Conservation (phyloP, 2,888 invertebrate species). For the Acanthosoma haemorrhoidale region DNA sequence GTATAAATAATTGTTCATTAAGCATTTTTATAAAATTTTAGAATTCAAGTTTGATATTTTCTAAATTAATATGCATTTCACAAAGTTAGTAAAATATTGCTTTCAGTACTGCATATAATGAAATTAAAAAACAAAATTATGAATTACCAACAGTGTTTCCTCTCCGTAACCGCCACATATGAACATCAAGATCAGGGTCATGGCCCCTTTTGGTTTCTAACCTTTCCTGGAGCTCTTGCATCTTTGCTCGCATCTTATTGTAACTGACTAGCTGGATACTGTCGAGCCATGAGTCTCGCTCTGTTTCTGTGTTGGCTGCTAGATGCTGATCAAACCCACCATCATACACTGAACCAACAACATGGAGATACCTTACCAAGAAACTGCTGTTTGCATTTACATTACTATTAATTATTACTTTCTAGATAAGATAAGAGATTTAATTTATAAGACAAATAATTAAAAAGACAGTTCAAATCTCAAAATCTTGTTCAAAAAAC, state of each 20-base stretch:
- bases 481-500: no score
- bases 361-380: no score
- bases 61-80: no score
- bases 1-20: no score
- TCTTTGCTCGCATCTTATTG: slow-evolving; percentile 69
- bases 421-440: background rate
- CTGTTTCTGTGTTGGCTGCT: slow-evolving; percentile 71
- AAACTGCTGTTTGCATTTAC: no score
- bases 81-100: no score
- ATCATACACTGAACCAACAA: slow-evolving; percentile 69
- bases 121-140: background rate
- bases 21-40: no score
- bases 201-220: slow-evolving; percentile 59
- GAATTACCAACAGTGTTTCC: slow-evolving; percentile 49
- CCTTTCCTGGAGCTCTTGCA: slow-evolving; percentile 59
- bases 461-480: background rate
- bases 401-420: background rate
- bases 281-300: slow-evolving; percentile 80
- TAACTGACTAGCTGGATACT: slow-evolving; percentile 79
- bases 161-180: slow-evolving; percentile 63
- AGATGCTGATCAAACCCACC: slow-evolving; percentile 76
- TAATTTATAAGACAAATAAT: background rate
- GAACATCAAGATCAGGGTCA: slow-evolving; percentile 60
- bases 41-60: no score
- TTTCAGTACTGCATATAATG: no score